Conservation (phyloP, 2,888 invertebrate genomes). For the Drosophila paramelanica region DNA sequence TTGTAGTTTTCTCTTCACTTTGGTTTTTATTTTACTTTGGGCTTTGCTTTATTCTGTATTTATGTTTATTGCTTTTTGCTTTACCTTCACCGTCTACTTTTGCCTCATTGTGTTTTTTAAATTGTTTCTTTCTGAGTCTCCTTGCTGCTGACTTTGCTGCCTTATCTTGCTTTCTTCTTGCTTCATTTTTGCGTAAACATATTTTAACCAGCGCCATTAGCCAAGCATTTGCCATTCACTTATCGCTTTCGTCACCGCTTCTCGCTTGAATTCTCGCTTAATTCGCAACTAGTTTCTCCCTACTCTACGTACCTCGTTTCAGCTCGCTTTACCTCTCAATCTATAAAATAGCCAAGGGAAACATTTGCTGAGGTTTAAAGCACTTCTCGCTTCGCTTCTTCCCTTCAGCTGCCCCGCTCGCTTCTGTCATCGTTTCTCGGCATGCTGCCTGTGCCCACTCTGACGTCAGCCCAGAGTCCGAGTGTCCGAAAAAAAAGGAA, state of each 20-base stretch:
- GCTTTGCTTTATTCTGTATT: not conserved
- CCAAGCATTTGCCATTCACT: not conserved
- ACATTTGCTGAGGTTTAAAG: not conserved
- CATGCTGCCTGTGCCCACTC: slow-evolving; percentile 1
- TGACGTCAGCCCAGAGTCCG: slow-evolving; percentile 29
- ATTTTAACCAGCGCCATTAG: not conserved
- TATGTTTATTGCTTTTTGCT: not conserved
- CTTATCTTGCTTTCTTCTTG: slow-evolving; percentile 1
- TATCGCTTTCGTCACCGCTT: not conserved
- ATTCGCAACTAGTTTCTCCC: not conserved
- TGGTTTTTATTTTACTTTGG: not conserved
- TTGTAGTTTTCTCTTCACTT: not conserved
- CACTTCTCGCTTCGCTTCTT: slow-evolving; percentile 5
- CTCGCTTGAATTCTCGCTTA: not conserved
- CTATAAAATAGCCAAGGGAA: not conserved
- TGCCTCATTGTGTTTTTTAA: not conserved
- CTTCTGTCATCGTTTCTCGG: slow-evolving; percentile 4
- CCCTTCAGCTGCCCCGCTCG: not conserved
- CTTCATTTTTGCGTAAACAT: not conserved
- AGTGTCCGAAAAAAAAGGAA: not conserved
- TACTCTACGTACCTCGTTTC: not conserved
- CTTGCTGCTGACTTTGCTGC: not conserved
- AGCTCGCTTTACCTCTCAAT: not conserved
- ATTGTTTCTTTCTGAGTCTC: not conserved
- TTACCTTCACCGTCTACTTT: not conserved